Percentiles rank a stretch among this genome's conserved stretches.
Conservation (phyloP, 1,140 invertebrate genomes). For the Stegodyphus dumicola region DNA sequence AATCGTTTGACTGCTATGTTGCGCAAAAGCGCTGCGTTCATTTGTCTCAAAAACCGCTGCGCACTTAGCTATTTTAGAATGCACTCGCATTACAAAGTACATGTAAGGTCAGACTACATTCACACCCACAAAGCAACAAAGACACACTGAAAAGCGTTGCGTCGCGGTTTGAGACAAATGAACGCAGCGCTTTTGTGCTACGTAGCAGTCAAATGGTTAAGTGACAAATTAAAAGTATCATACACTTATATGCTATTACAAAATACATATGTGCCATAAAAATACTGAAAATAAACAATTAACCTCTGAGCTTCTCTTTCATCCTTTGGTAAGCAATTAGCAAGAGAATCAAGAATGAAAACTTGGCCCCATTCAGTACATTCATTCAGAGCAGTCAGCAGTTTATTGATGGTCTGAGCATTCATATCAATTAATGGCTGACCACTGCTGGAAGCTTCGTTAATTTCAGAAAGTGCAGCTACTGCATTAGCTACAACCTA, state of each 20-base stretch:
- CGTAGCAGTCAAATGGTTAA: too few relatives aligned
- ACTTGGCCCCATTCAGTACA: constrained; percentile 99
- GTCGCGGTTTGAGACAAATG: too few relatives aligned
- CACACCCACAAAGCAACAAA: too few relatives aligned
- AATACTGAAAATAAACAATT: neutral
- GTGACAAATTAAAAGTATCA: too few relatives aligned
- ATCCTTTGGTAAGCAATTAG: constrained; percentile 97
- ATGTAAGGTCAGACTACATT: too few relatives aligned
- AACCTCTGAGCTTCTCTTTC: constrained; percentile 96
- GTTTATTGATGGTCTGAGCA: constrained; percentile 96
- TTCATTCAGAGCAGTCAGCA: constrained; percentile 97
- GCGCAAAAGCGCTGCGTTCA: too few relatives aligned
- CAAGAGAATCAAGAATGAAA: constrained; percentile 97
- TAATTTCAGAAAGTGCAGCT: constrained; percentile 97
- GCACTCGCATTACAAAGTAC: too few relatives aligned
- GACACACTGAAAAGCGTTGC: too few relatives aligned
- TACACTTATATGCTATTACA: neutral
- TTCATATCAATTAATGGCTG: constrained; percentile 96
- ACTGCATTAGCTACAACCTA: constrained; percentile 98
- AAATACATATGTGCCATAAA: neutral
- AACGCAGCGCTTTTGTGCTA: too few relatives aligned
- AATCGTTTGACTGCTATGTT: too few relatives aligned
- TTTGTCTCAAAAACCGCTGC: too few relatives aligned
- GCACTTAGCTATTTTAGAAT: too few relatives aligned
- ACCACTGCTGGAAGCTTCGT: constrained; percentile 93